Evolutionary conservation across 2,888 invertebrate species (phyloP).

Genomic region (Idaea dimidiata): DNA sequence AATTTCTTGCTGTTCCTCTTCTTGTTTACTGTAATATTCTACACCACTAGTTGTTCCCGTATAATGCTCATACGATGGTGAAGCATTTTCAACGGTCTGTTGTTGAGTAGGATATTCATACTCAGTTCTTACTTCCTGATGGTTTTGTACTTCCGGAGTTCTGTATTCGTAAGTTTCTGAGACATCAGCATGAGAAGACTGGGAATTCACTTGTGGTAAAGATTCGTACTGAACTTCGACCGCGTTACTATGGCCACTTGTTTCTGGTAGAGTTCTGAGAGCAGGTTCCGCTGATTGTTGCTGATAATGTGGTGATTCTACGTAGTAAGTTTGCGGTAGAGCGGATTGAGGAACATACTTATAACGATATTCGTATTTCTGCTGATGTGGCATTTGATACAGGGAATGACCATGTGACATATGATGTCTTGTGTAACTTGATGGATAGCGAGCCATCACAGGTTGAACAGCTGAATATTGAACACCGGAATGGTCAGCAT

Average conservation of each 20-base stretch:
- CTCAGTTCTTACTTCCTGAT: constrained; percentile 37
- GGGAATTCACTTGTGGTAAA: constrained; percentile 38
- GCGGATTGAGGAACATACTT: constrained; percentile 54
- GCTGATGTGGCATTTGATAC: constrained; percentile 57
- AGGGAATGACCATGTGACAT: constrained; percentile 51
- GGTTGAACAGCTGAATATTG: constrained; percentile 75
- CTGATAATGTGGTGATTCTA: constrained; percentile 51
- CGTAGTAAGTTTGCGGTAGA: constrained; percentile 52
- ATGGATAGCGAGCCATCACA: constrained; percentile 72
- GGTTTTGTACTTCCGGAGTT: constrained; percentile 15
- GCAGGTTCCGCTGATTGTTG: constrained; percentile 42
- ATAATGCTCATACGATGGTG: constrained; percentile 29
- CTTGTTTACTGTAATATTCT: constrained; percentile 45
- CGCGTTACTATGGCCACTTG: constrained; percentile 32
- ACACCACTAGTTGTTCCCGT: constrained; percentile 30
- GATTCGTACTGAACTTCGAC: constrained; percentile 43
- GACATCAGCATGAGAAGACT: constrained; percentile 28
- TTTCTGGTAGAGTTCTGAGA: constrained; percentile 27
- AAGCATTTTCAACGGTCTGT: constrained; percentile 25
- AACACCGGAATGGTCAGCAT: constrained; percentile 67
- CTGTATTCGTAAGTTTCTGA: constrained; percentile 15
- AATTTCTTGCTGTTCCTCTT: constrained; percentile 43
- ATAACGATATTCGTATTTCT: constrained; percentile 61
- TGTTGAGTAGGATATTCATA: constrained; percentile 27
- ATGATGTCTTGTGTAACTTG: constrained; percentile 54